These are phyloP conservation scores for Tragelaphus eurycerus DNA, from an alignment of 2,797 vertebrate genomes.

Conservation along the genomic window DNA sequence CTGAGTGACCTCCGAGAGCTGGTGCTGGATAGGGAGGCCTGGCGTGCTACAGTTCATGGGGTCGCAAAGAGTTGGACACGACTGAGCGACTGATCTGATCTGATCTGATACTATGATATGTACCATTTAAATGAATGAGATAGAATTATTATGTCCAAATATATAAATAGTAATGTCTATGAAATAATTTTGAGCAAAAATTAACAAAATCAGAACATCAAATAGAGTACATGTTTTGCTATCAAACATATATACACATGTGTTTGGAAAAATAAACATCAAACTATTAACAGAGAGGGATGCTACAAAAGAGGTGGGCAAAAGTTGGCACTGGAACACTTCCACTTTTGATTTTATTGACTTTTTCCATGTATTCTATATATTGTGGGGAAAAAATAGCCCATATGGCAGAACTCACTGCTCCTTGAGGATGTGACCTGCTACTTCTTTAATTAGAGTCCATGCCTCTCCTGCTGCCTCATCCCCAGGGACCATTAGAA, in stretches of 20 bases:
- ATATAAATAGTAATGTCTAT: background rate
- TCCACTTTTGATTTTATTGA: background rate
- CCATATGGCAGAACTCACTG: background rate
- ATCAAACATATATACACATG: background rate
- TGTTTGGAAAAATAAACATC: background rate
- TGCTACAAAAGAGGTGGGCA: background rate
- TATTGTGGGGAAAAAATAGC: background rate
- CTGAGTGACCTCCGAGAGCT: too few species aligned
- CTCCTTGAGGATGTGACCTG: background rate
- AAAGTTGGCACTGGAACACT: background rate
- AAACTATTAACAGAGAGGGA: background rate
- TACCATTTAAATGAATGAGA: background rate
- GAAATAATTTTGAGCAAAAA: background rate
- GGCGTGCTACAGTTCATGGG: too few species aligned
- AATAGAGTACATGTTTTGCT: background rate
- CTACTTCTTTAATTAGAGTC: background rate
- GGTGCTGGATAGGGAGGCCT: too few species aligned
- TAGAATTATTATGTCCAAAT: background rate
- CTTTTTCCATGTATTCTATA: background rate
- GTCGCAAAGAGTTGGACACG: too few species aligned
- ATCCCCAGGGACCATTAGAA: background rate
- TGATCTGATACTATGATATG: background rate
- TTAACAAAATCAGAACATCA: background rate
- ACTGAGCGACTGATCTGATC: too few species aligned
- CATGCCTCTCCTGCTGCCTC: background rate